Evolutionary conservation across 1,140 invertebrate genomes (phyloP).

Genomic region (Galleria mellonella): DNA sequence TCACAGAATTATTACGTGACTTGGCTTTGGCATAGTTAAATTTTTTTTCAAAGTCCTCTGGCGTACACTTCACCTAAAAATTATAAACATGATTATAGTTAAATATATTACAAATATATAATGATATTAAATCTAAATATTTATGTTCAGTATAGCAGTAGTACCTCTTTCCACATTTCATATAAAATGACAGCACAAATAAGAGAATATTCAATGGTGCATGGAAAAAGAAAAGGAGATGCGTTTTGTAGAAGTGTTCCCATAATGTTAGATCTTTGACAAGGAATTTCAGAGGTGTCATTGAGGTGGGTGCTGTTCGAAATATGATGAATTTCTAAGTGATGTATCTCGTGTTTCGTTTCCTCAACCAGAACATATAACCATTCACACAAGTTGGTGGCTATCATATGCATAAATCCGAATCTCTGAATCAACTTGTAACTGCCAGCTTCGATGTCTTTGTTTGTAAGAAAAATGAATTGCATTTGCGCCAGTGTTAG

Average conservation of each 20-base stretch:
- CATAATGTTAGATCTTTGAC: constrained; percentile 76
- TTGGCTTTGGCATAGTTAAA: constrained; percentile 41
- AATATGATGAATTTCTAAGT: constrained; percentile 66
- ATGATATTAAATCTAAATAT: not conserved
- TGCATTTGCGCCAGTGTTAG: constrained; percentile 82
- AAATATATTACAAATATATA: not conserved
- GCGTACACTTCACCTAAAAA: constrained; percentile 61
- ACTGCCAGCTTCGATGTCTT: constrained; percentile 77
- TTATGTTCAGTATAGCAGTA: too few species aligned
- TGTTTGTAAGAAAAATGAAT: constrained; percentile 83
- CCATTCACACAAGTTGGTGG: constrained; percentile 89
- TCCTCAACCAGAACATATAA: constrained; percentile 87
- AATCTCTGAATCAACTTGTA: constrained; percentile 82
- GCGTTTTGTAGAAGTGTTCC: constrained; percentile 85
- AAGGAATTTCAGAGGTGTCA: constrained; percentile 29
- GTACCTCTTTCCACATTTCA: constrained; percentile 87
- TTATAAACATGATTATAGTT: constrained; percentile 1
- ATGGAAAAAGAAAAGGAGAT: constrained; percentile 91
- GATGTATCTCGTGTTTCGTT: constrained; percentile 85
- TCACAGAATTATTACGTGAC: constrained; percentile 64
- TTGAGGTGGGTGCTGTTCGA: constrained; percentile 20
- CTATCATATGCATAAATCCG: constrained; percentile 89
- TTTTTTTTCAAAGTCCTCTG: constrained; percentile 66
- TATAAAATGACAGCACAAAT: constrained; percentile 90
- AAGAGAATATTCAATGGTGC: constrained; percentile 90